Base-by-base conservation (phyloP, 2,113 vertebrate genomes). In the Cinclus cinclus region DNA sequence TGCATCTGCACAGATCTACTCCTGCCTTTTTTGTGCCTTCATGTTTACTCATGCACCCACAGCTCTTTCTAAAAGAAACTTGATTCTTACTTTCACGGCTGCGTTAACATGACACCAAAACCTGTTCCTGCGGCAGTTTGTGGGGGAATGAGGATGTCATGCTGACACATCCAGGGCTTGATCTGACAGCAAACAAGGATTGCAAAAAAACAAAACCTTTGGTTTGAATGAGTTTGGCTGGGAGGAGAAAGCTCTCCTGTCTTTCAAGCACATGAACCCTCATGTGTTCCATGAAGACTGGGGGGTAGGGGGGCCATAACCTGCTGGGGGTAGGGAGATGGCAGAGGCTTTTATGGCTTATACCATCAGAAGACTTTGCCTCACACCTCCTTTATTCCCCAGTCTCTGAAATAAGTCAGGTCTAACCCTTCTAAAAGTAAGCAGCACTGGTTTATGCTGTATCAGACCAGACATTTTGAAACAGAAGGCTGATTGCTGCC, bases 91-190 rank as follows among this genome's bases (percentile, higher is more conserved):
- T 91, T 94, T 90, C 88, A 91, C 1, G 25, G 80, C 39, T 87
- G 69, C 23, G 30, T 94, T 93, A 96, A 90, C 73, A 79, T 39
- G 88, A 94, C 88, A 94, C 83, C 83, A 89, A 93, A 95, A 75
- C 58, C 80, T 82, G 80, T 49, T 95, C 91, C 87, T 91, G 71
- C 0, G 3, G 88, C 92, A 78, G 65, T 90, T 59, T 73, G 80
- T 0, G 0, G n/a, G 30, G 49, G 25, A 15, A 85, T 50, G 78
- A 92, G 78, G 81, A 93, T 71, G 65, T 95, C 86, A 84, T 11
- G 23, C 53, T 96, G 93, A 96, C 88, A 95, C 56, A 90, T 82
- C n/a, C 86, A 95, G 83, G 80, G 77, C 80, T 93, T 96, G 95
- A 94, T 89, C 83, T 96, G 93, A 96, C 88, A 95, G 86, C 46